Percentiles rank a stretch among this genome's conserved stretches.
These are phyloP conservation scores for Drosophila truncata DNA, from an alignment of 1,140 invertebrate species.

Conservation along the genomic window DNA sequence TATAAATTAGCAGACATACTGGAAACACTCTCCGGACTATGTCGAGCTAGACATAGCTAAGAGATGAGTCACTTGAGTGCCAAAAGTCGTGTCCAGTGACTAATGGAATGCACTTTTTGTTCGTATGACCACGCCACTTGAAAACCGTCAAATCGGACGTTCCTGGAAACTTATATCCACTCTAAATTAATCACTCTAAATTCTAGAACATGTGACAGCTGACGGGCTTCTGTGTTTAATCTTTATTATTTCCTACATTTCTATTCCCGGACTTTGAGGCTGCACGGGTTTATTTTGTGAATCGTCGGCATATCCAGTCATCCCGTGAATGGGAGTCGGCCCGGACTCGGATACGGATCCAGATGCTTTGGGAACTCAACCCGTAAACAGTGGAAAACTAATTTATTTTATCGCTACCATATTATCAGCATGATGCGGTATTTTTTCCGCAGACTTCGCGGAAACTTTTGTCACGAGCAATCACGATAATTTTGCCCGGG, in stretches of 20 bases:
- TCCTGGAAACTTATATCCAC: slow-evolving; percentile 8
- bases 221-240: slow-evolving; percentile 11
- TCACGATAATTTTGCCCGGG: slow-evolving; percentile 35
- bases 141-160: slow-evolving; percentile 18
- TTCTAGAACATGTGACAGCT: slow-evolving; percentile 39
- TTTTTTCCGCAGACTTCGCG: slow-evolving; percentile 65
- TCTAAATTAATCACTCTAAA: neutral
- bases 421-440: slow-evolving; percentile 70
- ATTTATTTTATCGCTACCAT: slow-evolving; percentile 38
- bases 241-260: slow-evolving; percentile 7
- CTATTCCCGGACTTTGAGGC: slow-evolving; percentile 22
- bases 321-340: slow-evolving; percentile 7
- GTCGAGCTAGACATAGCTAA: slow-evolving; percentile 16
- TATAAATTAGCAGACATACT: slow-evolving; percentile 20
- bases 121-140: slow-evolving; percentile 12
- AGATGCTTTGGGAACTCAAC: neutral
- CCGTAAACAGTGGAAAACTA: slow-evolving; percentile 24
- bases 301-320: slow-evolving; percentile 19
- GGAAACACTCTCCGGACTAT: slow-evolving; percentile 7
- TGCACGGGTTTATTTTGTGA: slow-evolving; percentile 22
- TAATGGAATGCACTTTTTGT: slow-evolving; percentile 29
- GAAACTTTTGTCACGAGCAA: slow-evolving; percentile 70
- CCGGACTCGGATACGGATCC: slow-evolving; percentile 5
- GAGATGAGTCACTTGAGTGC: slow-evolving; percentile 18
- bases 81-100: slow-evolving; percentile 19